Evolutionary conservation across 2,797 vertebrate species (phyloP).

Genomic region (Pelodytes ibericus): DNA sequence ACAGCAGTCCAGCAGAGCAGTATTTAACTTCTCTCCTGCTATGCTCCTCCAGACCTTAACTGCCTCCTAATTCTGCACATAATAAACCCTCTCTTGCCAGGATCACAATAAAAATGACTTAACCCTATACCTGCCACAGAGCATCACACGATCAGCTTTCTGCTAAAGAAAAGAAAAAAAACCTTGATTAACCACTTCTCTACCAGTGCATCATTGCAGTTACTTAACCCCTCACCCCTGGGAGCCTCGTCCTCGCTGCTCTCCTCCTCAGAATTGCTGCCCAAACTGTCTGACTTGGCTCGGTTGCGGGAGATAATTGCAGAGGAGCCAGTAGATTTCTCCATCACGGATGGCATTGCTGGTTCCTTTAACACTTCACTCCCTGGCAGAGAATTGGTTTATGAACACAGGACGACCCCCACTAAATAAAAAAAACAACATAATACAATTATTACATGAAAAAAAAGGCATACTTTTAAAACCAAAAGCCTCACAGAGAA

Average conservation of each 20-base stretch:
- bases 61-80: background rate
- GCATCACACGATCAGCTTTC: background rate
- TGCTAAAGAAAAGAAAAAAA: background rate
- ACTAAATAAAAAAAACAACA: background rate
- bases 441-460: background rate
- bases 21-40: too few relatives aligned
- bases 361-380: constrained; percentile 27
- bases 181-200: background rate
- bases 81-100: background rate
- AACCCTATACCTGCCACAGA: background rate
- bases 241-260: constrained; percentile 90
- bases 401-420: background rate
- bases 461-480: background rate
- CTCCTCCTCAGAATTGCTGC: constrained; percentile 88
- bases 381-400: background rate
- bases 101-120: background rate
- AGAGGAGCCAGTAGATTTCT: constrained; percentile 77
- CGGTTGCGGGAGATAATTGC: constrained; percentile 89
- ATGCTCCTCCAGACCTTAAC: too few relatives aligned
- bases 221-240: constrained; percentile 74
- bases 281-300: constrained; percentile 84
- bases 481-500: too few relatives aligned
- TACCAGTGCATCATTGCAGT: background rate
- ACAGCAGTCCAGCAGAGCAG: too few relatives aligned
- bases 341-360: constrained; percentile 90